Base-by-base conservation (phyloP, 2,113 vertebrate species). In the Anarhynchus alexandrinus region DNA sequence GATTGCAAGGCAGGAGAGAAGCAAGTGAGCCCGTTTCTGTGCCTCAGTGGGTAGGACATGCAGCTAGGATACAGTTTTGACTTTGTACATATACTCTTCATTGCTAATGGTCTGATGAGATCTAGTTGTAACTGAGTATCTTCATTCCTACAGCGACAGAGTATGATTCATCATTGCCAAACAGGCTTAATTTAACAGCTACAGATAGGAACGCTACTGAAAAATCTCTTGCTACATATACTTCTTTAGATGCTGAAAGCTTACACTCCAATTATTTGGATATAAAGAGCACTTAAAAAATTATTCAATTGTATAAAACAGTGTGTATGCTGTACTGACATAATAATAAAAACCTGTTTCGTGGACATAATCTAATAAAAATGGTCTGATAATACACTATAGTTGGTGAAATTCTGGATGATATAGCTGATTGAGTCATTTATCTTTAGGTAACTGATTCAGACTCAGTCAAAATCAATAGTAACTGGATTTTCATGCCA, bases 401-500 rank as follows among this genome's bases (percentile, higher is more conserved):
- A 91, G 47, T 83, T 86, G 59, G 61, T 59, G 70, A 90, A 88
- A 78, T 92, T 86, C 92, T 97, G 85, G 64, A 81, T 74, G 72
- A 96, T 90, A 93, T 4, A 94, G 79, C 42, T 83, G 55, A 88
- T 2, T 65, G 73, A 90, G 69, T 69, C 27, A 87, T 87, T 79
- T 91, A 91, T 76, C 62, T 94, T 91, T 49, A 77, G 70, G 36
- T 70, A 85, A 91, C 78, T 62, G 87, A 82, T 82, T 90, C 92
- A 89, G 82, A 82, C 85, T 76, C 61, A 49, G 82, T 77, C 43
- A 96, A 95, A 97, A 94, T 97, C 96, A 94, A 96, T 96, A 86
- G 74, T 95, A 96, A 95, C 71, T 80, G 62, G 91, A 93, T 96
- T 74, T 88, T 91, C 26, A 34, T 58, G 62, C 70, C 92, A 82